These are phyloP conservation scores for Pseudomyrmex cubaensis DNA, from an alignment of 1,140 invertebrate genomes.

Conservation along the genomic window DNA sequence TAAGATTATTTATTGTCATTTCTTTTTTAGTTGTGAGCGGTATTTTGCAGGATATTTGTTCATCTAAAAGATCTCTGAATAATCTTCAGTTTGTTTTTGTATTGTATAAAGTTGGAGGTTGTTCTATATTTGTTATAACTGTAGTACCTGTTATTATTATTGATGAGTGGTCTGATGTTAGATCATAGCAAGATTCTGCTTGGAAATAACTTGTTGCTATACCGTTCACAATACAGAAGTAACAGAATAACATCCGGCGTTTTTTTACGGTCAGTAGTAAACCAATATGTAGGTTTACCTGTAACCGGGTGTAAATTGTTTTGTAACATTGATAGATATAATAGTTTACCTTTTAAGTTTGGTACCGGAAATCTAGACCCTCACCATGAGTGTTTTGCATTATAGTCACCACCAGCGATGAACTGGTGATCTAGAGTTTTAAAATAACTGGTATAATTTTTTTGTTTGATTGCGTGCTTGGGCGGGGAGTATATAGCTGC, in stretches of 20 bases:
- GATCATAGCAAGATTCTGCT: background rate
- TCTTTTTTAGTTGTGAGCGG: no score
- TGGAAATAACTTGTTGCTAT: background rate
- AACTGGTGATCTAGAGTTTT: background rate
- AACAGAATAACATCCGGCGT: background rate
- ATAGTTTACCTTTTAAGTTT: background rate
- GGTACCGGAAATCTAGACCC: background rate
- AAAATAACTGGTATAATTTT: background rate
- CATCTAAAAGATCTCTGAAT: background rate
- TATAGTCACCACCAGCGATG: background rate
- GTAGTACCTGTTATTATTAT: background rate
- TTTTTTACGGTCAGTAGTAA: background rate
- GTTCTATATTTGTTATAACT: background rate
- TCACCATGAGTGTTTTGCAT: background rate
- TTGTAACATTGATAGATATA: background rate
- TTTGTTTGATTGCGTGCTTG: background rate
- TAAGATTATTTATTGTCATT: no score
- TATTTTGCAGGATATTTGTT: no score
- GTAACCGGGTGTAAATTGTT: background rate
- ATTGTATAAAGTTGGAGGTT: background rate
- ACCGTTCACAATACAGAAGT: background rate
- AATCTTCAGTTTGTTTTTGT: background rate
- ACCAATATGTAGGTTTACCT: background rate
- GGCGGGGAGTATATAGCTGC: background rate
- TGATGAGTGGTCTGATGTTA: background rate